Evolutionary conservation across 30 jellyfish, hydroid and myxozoan genomes (phyloP), one percentile per base, ranked within the genome.

Genomic region (Aurelia aurita): DNA sequence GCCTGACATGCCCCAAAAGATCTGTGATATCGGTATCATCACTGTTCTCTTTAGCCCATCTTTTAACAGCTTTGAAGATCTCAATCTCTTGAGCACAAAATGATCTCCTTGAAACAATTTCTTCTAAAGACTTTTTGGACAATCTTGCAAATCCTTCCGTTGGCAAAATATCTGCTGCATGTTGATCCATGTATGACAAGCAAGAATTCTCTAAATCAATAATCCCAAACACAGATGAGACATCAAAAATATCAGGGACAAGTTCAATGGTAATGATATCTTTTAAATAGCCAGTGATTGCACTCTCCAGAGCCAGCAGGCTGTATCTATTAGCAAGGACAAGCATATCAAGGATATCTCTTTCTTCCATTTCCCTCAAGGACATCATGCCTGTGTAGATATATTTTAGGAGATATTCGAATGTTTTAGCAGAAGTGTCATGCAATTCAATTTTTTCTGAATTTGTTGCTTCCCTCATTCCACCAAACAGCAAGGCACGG

Each of bases 401-500:
- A 74, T 93, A 93, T 25, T 82, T 72, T 63, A 93, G 57, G 15
- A 93, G 89, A 14, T 73, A 44, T 55, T 70, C 72, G 74, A 93
- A 93, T 0, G 97, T 82, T 53, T 35, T 65, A 0, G 89, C 87
- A 11, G 97, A 93, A 10, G 98, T 93, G 64, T 93, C 97, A 16
- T 58, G 96, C 58, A 93, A 73, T 7, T 23, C 67, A 32, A 93
- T 88, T 72, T 88, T 94, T 9, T 78, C 95, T 11, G 60, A 22
- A 44, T 80, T 66, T 19, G 88, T 84, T 58, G 98, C 72, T 63
- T 93, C 98, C 60, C 81, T 74, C 96, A 93, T 76, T 10, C 98
- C 98, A 67, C 98, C 98, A 68, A 75, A 93, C 0, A 93, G 74
- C 60, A 93, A 64, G 11, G 98, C 98, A 21, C 98, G 88, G 69